Base-by-base conservation (phyloP, 2,888 invertebrate species). In the Lathronympha strigana region DNA sequence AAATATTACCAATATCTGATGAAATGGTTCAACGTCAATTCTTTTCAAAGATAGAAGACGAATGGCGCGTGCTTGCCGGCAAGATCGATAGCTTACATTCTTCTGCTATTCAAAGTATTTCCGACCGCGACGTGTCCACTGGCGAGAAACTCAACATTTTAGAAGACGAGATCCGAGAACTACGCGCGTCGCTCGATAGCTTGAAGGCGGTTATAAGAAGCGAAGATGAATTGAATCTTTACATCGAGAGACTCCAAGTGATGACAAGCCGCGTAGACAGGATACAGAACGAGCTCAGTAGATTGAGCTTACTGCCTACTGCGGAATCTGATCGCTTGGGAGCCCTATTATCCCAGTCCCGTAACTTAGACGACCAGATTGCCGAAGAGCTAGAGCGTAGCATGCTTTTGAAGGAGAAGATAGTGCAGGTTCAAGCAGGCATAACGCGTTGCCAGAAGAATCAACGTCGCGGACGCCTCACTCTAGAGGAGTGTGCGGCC, bases 1-100 rank as follows among this genome's bases (percentile, higher is more conserved):
- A 95, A 80, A 95, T 96, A 5, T 93, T 97, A 47, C 96, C 97
- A 0, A 93, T 97, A n/a, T 95, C 96, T 0, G 97, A 97, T 75
- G 97, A 97, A 86, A 95, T 95, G 93, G 86, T 95, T 0, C 97
- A 97, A 78, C 91, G 97, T 1, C 95, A 96, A 76, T 95, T 95
- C 87, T 95, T 96, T 79, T 94, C 94, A 0, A 95, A 96, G 73
- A 88, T 97, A 28, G 95, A 96, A 81, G 94, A 95, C 68, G 94
- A 95, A 70, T 97, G 97, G 96, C 93, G 93, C 57, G 92, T 92
- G 23, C 88, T 96, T 0, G 93, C 95, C 0, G 85, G 91, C 0
- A 93, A 92, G 74, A 96, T 97, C 6, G 93, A 93, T 51, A 91
- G 92, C 21, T 94, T 96, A 45, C 95, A 96, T 73, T 88, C 92